These are phyloP conservation scores for Erynnis tages DNA, from an alignment of 2,888 invertebrate species.

Conservation along the genomic window DNA sequence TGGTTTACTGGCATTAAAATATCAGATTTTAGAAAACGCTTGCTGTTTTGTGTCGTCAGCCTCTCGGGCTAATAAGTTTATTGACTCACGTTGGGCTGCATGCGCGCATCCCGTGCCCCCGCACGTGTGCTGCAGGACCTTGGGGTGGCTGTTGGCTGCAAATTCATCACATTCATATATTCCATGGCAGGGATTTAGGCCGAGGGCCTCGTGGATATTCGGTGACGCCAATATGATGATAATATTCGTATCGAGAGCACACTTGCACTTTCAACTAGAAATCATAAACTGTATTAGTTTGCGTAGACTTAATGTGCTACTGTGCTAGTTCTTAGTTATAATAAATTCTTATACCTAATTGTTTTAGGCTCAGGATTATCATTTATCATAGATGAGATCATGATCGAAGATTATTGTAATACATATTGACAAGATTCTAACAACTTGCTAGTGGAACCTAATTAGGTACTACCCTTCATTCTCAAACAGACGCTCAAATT, in stretches of 20 bases:
- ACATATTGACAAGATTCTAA: too few relatives aligned
- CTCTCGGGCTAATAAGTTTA: constrained; percentile 31
- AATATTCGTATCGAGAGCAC: constrained; percentile 37
- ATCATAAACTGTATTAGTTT: constrained; percentile 27
- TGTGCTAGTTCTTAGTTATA: constrained; percentile 2
- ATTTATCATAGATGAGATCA: not conserved
- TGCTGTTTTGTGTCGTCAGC: too few relatives aligned
- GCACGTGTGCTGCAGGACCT: constrained; percentile 53
- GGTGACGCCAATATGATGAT: constrained; percentile 39
- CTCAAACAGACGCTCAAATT: too few relatives aligned
- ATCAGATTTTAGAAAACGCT: too few relatives aligned
- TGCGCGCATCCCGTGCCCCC: constrained; percentile 37
- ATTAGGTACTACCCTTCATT: too few relatives aligned
- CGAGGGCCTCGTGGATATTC: constrained; percentile 39
- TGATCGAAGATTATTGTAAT: too few relatives aligned
- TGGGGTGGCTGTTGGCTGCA: constrained; percentile 40
- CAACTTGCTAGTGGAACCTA: too few relatives aligned
- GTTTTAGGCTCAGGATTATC: not conserved
- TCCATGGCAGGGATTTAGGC: constrained; percentile 48
- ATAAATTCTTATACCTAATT: too few relatives aligned
- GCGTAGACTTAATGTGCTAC: constrained; percentile 6
- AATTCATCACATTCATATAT: constrained; percentile 53
- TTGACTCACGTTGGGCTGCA: constrained; percentile 49
- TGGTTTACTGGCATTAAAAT: too few relatives aligned
- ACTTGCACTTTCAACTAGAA: constrained; percentile 40